A percentile compares a stretch with the other conserved stretches of the same genome.
These are phyloP conservation scores for Nephrotoma guestfalica DNA, from an alignment of 2,888 invertebrate species.

Conservation along the genomic window DNA sequence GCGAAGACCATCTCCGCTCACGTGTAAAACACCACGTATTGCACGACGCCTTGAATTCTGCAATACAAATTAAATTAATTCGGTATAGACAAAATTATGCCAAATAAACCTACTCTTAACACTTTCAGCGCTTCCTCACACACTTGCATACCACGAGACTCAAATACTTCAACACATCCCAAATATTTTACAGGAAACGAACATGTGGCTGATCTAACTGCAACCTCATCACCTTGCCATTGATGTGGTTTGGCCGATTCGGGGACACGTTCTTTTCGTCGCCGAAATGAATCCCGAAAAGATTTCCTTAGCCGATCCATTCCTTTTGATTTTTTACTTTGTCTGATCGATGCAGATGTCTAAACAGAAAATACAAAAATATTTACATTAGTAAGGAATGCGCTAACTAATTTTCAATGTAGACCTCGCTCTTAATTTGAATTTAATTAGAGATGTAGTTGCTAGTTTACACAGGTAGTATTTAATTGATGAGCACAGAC, in stretches of 20 bases:
- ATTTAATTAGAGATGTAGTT: background rate
- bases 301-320: constrained; percentile 84
- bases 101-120: constrained; percentile 57
- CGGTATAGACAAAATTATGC: background rate
- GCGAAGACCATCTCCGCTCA: constrained; percentile 88
- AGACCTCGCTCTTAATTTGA: background rate
- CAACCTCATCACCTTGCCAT: constrained; percentile 96
- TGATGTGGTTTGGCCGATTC: constrained; percentile 94
- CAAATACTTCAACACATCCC: constrained; percentile 98
- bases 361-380: constrained; percentile 20
- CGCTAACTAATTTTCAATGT: background rate
- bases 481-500: background rate
- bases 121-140: constrained; percentile 98
- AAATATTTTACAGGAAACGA: constrained; percentile 97
- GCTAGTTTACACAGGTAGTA: background rate
- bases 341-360: constrained; percentile 40
- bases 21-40: constrained; percentile 76
- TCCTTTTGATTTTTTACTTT: constrained; percentile 49
- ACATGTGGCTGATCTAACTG: constrained; percentile 91
- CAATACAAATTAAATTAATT: constrained; percentile 19
- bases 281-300: constrained; percentile 85
- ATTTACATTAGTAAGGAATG: background rate
- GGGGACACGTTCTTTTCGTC: constrained; percentile 75
- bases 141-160: constrained; percentile 98
- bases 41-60: constrained; percentile 80